Evolutionary conservation across 2,113 vertebrate species (phyloP).

Genomic region (Cephalopterus ornatus): DNA sequence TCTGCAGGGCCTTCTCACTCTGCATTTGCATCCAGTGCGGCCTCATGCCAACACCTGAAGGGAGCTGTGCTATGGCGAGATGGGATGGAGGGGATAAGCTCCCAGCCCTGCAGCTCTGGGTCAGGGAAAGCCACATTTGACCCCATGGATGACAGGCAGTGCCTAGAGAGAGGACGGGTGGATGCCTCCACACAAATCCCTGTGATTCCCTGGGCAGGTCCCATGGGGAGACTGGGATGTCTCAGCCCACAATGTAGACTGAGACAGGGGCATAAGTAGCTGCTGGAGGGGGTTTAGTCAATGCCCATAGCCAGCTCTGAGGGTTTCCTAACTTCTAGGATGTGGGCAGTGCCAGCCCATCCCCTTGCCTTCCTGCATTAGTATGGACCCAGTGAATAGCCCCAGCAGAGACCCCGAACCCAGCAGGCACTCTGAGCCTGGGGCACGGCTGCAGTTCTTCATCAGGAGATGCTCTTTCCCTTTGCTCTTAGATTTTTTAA

Average conservation of each 20-base stretch:
- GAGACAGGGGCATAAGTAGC: neutral
- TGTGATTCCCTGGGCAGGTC: neutral
- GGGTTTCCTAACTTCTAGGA: neutral
- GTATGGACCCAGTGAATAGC: neutral
- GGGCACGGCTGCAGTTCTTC: accelerated
- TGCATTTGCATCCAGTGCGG: neutral
- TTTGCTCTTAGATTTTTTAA: neutral
- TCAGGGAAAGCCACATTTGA: neutral
- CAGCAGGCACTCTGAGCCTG: accelerated
- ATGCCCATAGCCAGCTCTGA: neutral
- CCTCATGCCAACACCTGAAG: neutral
- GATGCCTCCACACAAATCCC: neutral
- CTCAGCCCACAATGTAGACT: neutral
- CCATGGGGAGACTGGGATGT: neutral
- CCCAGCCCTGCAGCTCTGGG: neutral
- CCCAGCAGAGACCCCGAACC: neutral
- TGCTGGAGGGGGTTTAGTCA: neutral
- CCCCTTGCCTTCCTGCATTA: neutral
- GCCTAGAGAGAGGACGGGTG: accelerated
- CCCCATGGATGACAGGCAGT: accelerated
- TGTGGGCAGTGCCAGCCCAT: neutral
- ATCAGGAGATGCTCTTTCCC: neutral
- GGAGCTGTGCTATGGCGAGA: neutral
- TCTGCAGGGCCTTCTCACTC: slow-evolving; percentile 27
- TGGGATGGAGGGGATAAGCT: accelerated